A percentile compares a stretch with the other conserved stretches of the same genome.
Evolutionary conservation across 2,113 vertebrate genomes (phyloP).

Genomic region (Apteryx owenii): DNA sequence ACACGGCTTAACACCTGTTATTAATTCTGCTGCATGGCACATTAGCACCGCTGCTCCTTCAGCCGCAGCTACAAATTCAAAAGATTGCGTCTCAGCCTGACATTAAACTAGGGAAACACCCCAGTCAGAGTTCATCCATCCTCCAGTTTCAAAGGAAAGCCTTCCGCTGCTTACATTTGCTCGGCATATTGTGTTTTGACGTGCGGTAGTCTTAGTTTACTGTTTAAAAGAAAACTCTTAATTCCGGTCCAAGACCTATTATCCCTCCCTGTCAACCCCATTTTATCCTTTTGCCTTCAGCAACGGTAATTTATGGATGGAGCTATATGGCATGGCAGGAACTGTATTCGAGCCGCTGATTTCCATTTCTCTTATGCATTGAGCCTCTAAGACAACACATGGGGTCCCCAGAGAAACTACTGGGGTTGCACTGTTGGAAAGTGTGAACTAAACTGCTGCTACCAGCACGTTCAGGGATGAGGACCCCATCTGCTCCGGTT

Average conservation of each 20-base stretch:
- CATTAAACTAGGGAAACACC: constrained; percentile 35
- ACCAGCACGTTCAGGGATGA: neutral
- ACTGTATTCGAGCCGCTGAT: neutral
- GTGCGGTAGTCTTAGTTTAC: constrained; percentile 25
- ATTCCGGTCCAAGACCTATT: constrained; percentile 30
- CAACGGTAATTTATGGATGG: constrained; percentile 20
- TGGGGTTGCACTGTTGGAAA: neutral
- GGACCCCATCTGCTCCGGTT: neutral
- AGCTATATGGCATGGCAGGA: neutral
- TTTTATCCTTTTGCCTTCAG: constrained; percentile 37
- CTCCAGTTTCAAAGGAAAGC: neutral
- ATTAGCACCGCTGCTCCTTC: neutral
- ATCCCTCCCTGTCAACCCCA: neutral
- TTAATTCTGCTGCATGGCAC: constrained; percentile 22
- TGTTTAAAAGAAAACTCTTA: constrained; percentile 8
- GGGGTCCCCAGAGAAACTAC: neutral
- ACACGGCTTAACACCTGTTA: constrained; percentile 21
- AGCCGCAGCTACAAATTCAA: neutral
- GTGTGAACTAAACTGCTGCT: neutral
- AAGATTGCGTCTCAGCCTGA: neutral
- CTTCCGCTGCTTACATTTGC: neutral
- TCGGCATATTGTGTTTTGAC: constrained; percentile 21
- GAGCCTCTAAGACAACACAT: neutral
- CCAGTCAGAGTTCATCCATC: neutral
- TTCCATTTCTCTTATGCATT: neutral